Evolutionary conservation across 2,888 invertebrate species (phyloP).

Genomic region (Nomada fabriciana): DNA sequence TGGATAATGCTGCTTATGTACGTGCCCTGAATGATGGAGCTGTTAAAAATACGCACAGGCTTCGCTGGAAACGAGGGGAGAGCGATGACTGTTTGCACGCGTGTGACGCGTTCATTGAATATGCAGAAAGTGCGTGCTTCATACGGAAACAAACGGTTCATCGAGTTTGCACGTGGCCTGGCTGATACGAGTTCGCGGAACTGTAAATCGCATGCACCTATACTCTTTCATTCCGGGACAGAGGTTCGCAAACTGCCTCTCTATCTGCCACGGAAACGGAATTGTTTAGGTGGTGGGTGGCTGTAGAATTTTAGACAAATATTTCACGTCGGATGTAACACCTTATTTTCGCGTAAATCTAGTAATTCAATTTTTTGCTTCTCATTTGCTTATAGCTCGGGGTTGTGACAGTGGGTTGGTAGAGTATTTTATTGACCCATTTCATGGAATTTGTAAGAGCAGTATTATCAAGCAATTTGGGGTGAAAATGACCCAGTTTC

Average conservation of each 20-base stretch:
- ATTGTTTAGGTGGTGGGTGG: neutral
- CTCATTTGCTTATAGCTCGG: too few species aligned
- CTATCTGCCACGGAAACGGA: neutral
- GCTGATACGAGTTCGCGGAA: constrained; percentile 18
- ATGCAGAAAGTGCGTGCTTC: constrained; percentile 54
- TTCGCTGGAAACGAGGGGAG: constrained; percentile 7
- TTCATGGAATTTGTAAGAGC: too few species aligned
- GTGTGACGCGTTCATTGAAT: constrained; percentile 32
- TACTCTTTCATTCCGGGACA: neutral
- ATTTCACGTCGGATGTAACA: too few species aligned
- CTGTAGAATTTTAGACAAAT: neutral
- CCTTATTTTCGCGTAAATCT: too few species aligned
- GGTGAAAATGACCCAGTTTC: too few species aligned
- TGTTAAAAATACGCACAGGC: constrained; percentile 20
- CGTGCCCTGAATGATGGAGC: constrained; percentile 28
- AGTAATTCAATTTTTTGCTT: too few species aligned
- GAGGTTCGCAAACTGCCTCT: constrained; percentile 6
- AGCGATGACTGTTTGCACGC: constrained; percentile 30
- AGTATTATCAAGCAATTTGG: too few species aligned
- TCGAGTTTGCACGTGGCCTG: constrained; percentile 31
- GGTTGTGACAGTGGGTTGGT: too few species aligned
- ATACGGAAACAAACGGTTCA: constrained; percentile 36
- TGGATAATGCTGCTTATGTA: constrained; percentile 25
- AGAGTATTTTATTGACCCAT: too few species aligned
- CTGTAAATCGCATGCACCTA: constrained; percentile 11